Evolutionary conservation across 2,113 vertebrate species (phyloP), one percentile per base, ranked within the genome.

Genomic region (Aldabrachelys gigantea): DNA sequence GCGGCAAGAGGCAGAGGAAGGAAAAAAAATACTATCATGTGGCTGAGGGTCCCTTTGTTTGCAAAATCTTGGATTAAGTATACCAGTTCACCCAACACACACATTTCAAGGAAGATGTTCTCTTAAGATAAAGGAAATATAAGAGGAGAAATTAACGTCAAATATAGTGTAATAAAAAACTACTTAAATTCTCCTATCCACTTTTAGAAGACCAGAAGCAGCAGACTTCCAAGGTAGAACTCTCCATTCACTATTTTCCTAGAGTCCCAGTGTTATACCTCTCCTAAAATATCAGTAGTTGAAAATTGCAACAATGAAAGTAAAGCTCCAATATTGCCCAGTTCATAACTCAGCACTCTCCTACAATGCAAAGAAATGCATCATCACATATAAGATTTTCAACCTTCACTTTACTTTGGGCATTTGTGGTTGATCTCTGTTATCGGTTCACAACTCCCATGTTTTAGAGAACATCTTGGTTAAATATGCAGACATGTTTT

Each of bases 401-500:
- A 84, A 10, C 75, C 41, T 22, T 0, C 1, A 0, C 87, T 96
- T 79, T 94, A 96, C 96, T 91, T 84, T 52, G 0, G 82, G 54
- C 90, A 91, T 97, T 97, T 97, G 94, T 91, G 31, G 44, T 1
- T 91, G 84, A 90, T 86, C 88, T 92, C 81, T 89, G 57, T 79
- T 85, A 91, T 76, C 65, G 1, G 53, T 72, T 94, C 96, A 16
- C 94, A 89, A 97, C 75, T 89, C 82, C 53, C 54, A 47, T 89
- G 94, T 93, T 96, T 89, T 0, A 93, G 91, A 84, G 92, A 92
- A 89, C 96, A 93, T 91, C 97, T 95, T 21, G 1, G 93, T 97
- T 95, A 94, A 91, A 96, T 97, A 97, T 91, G 93, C 98, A 92
- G 95, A 88, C 91, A 82, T 38, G 49, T 97, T 97, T 98, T 97